These are phyloP conservation scores for Agrochola lychnidis DNA, from an alignment of 2,888 invertebrate species.

Conservation along the genomic window DNA sequence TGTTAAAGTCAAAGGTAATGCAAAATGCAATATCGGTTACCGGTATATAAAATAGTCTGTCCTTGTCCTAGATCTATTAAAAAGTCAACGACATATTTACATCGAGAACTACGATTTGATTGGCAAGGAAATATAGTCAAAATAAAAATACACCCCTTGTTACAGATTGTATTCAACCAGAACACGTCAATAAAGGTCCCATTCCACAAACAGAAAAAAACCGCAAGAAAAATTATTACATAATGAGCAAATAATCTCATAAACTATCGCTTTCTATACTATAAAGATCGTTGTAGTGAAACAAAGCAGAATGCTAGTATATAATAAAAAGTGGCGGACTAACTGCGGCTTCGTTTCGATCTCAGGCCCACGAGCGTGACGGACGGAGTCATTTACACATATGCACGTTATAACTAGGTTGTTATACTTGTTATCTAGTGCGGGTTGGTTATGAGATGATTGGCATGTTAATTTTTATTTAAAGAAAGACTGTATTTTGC, in stretches of 20 bases:
- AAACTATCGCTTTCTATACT: constrained; percentile 69
- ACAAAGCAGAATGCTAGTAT: constrained; percentile 60
- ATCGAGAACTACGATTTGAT: not conserved
- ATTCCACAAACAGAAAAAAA: constrained; percentile 20
- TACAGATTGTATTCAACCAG: not conserved
- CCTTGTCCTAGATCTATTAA: not conserved
- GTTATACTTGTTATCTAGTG: constrained; percentile 50
- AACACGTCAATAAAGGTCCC: not conserved
- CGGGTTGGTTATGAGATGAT: constrained; percentile 40
- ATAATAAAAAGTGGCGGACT: constrained; percentile 61
- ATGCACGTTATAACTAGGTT: constrained; percentile 44
- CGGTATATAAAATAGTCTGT: not conserved
- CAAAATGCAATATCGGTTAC: not conserved
- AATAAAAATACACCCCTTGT: not conserved
- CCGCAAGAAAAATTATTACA: constrained; percentile 23
- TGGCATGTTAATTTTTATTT: constrained; percentile 23
- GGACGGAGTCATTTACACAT: constrained; percentile 63
- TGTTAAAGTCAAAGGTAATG: not conserved
- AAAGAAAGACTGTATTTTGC: constrained; percentile 7
- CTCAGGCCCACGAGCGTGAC: constrained; percentile 80
- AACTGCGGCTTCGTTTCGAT: constrained; percentile 73
- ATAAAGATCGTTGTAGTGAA: constrained; percentile 65
- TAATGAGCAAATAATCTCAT: constrained; percentile 47
- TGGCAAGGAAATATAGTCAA: not conserved
- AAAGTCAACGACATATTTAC: not conserved